These are phyloP conservation scores for Vicugna pacos DNA, from an alignment of 2,113 vertebrate genomes.

Conservation along the genomic window DNA sequence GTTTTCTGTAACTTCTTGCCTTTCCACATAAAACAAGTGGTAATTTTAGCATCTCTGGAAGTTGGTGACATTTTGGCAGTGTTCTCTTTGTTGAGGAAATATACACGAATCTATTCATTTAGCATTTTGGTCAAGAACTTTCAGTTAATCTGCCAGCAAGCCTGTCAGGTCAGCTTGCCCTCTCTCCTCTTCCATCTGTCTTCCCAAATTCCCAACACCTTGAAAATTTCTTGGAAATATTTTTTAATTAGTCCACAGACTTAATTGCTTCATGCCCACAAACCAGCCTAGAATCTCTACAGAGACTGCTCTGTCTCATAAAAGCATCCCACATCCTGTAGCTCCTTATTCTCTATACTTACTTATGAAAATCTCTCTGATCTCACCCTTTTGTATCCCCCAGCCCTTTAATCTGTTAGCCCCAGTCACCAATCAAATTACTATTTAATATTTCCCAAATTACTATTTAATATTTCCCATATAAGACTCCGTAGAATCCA, in stretches of 20 bases:
- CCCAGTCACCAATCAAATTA: slow-evolving; percentile 26
- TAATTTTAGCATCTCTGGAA: slow-evolving; percentile 54
- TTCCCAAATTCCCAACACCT: slow-evolving; percentile 66
- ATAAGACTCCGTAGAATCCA: slow-evolving; percentile 35
- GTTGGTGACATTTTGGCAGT: slow-evolving; percentile 17
- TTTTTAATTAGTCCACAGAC: slow-evolving; percentile 6
- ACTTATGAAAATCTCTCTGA: slow-evolving; percentile 55
- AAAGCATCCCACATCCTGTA: slow-evolving; percentile 35
- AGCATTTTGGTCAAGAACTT: slow-evolving; percentile 39
- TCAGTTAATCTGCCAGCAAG: slow-evolving; percentile 2
- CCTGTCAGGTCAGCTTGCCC: background rate
- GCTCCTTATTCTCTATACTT: slow-evolving; percentile 62
- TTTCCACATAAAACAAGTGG: slow-evolving; percentile 61
- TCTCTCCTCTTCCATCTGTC: slow-evolving; percentile 13
- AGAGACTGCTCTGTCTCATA: background rate
- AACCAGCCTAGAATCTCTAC: background rate
- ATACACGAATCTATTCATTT: background rate
- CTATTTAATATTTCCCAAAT: slow-evolving; percentile 74
- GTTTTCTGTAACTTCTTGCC: background rate
- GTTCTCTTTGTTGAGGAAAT: slow-evolving; percentile 37
- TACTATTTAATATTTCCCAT: slow-evolving; percentile 72
- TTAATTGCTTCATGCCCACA: slow-evolving; percentile 37
- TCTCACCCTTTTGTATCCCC: background rate
- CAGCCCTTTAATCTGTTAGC: slow-evolving; percentile 28
- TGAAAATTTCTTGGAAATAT: slow-evolving; percentile 57